Percentiles rank a stretch among this genome's conserved stretches.
These are phyloP conservation scores for Lepidurus apus DNA, from an alignment of 1,140 invertebrate species.

Conservation along the genomic window DNA sequence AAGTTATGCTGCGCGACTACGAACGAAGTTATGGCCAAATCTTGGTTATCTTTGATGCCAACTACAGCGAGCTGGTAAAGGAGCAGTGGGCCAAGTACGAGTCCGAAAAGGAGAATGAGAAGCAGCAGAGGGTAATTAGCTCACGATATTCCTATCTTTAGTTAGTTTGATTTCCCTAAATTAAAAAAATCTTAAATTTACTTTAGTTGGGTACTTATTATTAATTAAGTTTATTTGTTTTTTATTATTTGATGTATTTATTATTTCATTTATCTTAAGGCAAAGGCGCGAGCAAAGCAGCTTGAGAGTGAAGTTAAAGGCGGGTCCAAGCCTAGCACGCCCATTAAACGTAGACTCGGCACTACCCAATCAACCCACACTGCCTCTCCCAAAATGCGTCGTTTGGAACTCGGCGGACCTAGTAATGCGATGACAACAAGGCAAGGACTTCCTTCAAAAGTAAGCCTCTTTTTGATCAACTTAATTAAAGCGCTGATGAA, in stretches of 20 bases:
- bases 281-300: slow-evolving; percentile 23
- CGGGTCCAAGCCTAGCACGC: slow-evolving; percentile 28
- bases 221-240: neutral
- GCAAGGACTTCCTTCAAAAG: neutral
- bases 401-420: neutral
- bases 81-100: slow-evolving; percentile 44
- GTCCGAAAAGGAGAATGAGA: slow-evolving; percentile 45
- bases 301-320: slow-evolving; percentile 28
- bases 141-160: too few relatives aligned
- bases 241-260: neutral
- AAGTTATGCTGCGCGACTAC: slow-evolving; percentile 42
- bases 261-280: slow-evolving; percentile 26
- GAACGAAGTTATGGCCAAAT: slow-evolving; percentile 41
- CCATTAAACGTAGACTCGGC: slow-evolving; percentile 30
- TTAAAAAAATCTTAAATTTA: too few relatives aligned
- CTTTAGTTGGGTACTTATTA: too few relatives aligned
- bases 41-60: slow-evolving; percentile 44
- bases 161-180: too few relatives aligned
- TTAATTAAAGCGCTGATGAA: neutral
- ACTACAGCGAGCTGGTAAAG: slow-evolving; percentile 43
- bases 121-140: slow-evolving; percentile 43
- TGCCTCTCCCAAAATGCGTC: slow-evolving; percentile 23
- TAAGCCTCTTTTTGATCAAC: neutral
- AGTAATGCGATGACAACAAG: neutral
- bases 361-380: slow-evolving; percentile 26